These are phyloP conservation scores for Resseliella maxima DNA, from an alignment of 2,888 invertebrate species.

Conservation along the genomic window DNA sequence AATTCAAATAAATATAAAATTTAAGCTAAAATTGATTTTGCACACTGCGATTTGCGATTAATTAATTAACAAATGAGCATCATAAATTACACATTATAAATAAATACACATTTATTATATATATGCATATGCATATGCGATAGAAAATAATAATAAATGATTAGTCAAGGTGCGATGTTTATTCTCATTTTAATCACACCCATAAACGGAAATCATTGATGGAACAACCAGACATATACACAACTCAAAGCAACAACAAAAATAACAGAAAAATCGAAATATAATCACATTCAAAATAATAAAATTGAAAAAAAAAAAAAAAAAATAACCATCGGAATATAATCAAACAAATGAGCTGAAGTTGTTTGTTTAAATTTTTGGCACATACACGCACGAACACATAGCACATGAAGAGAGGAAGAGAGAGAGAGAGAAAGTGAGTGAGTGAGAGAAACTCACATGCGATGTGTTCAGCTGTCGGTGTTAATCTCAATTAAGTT, in stretches of 20 bases:
- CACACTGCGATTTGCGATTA: neutral
- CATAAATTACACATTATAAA: neutral
- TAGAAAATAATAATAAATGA: neutral
- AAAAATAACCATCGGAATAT: neutral
- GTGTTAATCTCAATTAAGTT: constrained; percentile 37
- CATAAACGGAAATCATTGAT: neutral
- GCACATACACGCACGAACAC: neutral
- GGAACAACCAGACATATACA: neutral
- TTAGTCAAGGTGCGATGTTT: neutral
- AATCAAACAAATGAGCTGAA: no score
- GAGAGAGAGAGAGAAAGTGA: neutral
- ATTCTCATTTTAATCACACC: constrained; percentile 26
- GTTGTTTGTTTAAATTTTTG: neutral
- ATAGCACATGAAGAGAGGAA: neutral
- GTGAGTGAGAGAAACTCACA: no score
- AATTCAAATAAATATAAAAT: neutral
- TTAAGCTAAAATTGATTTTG: neutral
- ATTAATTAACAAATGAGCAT: neutral
- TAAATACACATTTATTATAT: neutral
- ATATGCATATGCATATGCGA: neutral
- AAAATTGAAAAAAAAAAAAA: neutral
- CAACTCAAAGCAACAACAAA: neutral
- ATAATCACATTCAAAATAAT: neutral
- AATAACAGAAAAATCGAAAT: neutral
- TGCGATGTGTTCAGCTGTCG: neutral